These are phyloP conservation scores for Acanthococcus lagerstroemiae DNA, from an alignment of 2,888 invertebrate genomes.

Conservation along the genomic window DNA sequence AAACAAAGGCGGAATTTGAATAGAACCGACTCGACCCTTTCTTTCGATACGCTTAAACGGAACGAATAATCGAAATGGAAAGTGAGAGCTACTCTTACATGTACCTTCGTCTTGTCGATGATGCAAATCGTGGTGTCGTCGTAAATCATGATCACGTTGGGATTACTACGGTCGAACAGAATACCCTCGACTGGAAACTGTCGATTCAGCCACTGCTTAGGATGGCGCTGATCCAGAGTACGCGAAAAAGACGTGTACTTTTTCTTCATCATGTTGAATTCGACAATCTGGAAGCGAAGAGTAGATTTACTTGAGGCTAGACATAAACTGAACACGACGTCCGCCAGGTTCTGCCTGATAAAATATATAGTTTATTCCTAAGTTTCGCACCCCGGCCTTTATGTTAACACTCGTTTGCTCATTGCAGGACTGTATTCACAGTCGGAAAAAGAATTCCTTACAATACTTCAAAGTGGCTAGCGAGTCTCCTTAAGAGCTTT, in stretches of 20 bases:
- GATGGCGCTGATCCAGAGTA: slow-evolving; percentile 46
- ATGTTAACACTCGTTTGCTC: too few species aligned
- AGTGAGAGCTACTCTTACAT: slow-evolving; percentile 24
- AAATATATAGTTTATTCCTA: too few species aligned
- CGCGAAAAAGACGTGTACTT: slow-evolving; percentile 57
- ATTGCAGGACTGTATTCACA: too few species aligned
- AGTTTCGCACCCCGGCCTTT: too few species aligned
- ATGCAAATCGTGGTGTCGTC: slow-evolving; percentile 61
- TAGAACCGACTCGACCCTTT: neutral
- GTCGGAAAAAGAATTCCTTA: too few species aligned
- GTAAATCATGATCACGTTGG: slow-evolving; percentile 57
- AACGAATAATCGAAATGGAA: neutral
- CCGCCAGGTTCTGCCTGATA: too few species aligned
- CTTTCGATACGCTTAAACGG: neutral
- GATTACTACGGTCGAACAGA: slow-evolving; percentile 51
- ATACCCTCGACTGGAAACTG: slow-evolving; percentile 53
- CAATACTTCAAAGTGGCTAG: too few species aligned
- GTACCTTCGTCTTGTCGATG: slow-evolving; percentile 49
- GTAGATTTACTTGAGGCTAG: too few species aligned
- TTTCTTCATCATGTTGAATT: slow-evolving; percentile 57
- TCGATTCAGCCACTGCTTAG: slow-evolving; percentile 51
- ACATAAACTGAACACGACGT: too few species aligned
- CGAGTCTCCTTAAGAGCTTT: too few species aligned
- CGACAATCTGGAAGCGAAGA: slow-evolving; percentile 54
- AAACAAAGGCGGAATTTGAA: neutral